phyloP scores from a whole-genome alignment of 2,888 invertebrate species.

The Scelioninae gen. 1 region DNA sequence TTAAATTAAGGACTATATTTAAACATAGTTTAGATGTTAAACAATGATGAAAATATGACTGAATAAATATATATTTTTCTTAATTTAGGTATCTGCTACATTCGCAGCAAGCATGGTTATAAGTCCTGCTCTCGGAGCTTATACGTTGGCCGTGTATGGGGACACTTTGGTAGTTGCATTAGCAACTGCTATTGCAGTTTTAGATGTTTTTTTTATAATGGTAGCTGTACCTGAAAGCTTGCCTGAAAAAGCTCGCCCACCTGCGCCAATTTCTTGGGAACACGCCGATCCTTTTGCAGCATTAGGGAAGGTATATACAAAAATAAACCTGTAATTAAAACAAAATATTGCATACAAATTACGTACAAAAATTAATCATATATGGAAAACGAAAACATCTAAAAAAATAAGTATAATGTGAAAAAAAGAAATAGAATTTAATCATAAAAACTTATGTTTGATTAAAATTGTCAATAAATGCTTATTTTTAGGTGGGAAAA shows the following conservation, averaged over 20 bases:
- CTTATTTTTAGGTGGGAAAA: constrained; percentile 90
- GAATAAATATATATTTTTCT: not conserved
- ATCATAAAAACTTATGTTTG: too few species aligned
- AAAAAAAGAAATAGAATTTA: too few species aligned
- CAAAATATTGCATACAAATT: too few species aligned
- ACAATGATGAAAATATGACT: not conserved
- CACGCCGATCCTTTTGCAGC: constrained; percentile 98
- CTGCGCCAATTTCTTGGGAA: constrained; percentile 96
- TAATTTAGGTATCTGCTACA: constrained; percentile 92
- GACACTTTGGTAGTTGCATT: constrained; percentile 91
- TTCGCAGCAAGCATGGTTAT: constrained; percentile 99
- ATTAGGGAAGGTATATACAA: constrained; percentile 85
- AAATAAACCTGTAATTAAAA: not conserved
- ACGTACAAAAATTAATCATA: too few species aligned
- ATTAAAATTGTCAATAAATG: too few species aligned
- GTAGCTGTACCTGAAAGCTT: constrained; percentile 99
- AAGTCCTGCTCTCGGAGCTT: constrained; percentile 97
- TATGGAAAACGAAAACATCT: too few species aligned
- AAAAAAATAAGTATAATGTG: too few species aligned
- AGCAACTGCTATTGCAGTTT: constrained; percentile 96
- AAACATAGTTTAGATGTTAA: too few species aligned
- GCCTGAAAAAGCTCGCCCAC: constrained; percentile 93
- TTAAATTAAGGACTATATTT: too few species aligned
- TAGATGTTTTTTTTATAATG: constrained; percentile 99
- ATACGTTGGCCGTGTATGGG: constrained; percentile 93